Base-by-base conservation (phyloP, 2,797 vertebrate species). In the Hemitrygon akajei region DNA sequence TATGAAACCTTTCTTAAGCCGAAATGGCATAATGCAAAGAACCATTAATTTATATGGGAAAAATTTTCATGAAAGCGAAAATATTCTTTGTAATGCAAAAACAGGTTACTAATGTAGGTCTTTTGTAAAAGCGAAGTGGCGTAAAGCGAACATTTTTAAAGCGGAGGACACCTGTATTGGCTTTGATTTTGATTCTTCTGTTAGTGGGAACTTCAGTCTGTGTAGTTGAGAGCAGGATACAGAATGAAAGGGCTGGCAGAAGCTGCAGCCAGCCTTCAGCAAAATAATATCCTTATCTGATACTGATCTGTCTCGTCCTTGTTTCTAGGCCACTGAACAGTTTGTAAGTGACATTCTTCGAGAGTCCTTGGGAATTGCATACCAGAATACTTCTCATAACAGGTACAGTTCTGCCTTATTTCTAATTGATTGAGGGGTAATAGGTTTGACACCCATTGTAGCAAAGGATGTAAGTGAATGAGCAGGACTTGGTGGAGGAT, bases 301-400 rank as follows among this genome's bases (percentile, higher is more conserved):
- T 47, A 60, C 37, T 73, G 77, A 81, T 93, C 60, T 93, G 4
- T 81, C 30, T 92, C 66, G 27, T 94, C 73, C 93, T 25, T 86
- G n/a, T 94, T 30, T 71, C 25, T 76, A 99, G 99, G 98, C 98
- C 63, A 98, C 98, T 0, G 97, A 99, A 86, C 98, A 99, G 96
- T 98, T 99, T 95, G 97, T 98, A 96, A 99, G 96, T 77, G 99
- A 99, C 94, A 96, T 99, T 95, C 96, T 99, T 81, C 97, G 99
- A 95, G 98, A 99, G 94, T 97, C 98, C 0, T 96, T 99, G 93
- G 98, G 98, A 0, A 97, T 97, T 82, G 98, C 98, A 0, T 98
- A 97, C 93, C 96, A 97, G 95, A 97, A 97, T 94, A 97, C 98
- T 91, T 97, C 98, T 95, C 98, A 97, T 94, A 99, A 98, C 98